A percentile compares a stretch with the other conserved stretches of the same genome.
phyloP scores from a whole-genome alignment of 2,888 invertebrate genomes.

The Rhorus exstirpatorius region DNA sequence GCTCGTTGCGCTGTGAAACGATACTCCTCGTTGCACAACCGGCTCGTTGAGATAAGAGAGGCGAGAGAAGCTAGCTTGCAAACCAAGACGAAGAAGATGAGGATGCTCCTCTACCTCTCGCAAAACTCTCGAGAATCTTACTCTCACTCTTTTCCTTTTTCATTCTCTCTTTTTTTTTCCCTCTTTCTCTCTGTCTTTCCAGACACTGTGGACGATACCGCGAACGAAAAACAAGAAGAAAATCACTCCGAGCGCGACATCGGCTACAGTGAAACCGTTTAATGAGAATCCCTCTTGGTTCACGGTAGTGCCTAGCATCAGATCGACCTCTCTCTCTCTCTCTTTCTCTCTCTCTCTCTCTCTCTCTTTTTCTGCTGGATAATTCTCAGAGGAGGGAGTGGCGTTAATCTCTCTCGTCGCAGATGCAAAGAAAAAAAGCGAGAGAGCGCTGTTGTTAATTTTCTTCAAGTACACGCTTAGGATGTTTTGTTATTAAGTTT shows the following conservation, averaged over 20 bases:
- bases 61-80: conserved; percentile 16
- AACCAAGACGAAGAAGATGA: conserved; percentile 33
- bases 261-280: conserved; percentile 41
- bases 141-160: not conserved
- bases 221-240: conserved; percentile 42
- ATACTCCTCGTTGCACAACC: conserved; percentile 49
- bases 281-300: conserved; percentile 47
- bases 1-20: conserved; percentile 50
- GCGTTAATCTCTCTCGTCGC: conserved; percentile 7
- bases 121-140: conserved; percentile 34
- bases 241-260: conserved; percentile 37
- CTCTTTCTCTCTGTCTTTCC: conserved; percentile 2
- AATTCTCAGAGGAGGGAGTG: not conserved
- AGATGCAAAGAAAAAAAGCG: not conserved
- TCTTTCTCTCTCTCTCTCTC: conserved; percentile 35
- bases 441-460: not conserved
- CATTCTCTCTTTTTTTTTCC: conserved; percentile 8
- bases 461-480: not conserved
- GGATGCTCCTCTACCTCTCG: conserved; percentile 9
- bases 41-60: conserved; percentile 61
- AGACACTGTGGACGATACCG: conserved; percentile 39
- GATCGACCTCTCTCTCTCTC: conserved; percentile 35
- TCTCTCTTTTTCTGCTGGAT: conserved; percentile 37
- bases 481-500: not conserved
- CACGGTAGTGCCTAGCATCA: conserved; percentile 18